Evolutionary conservation across 2,113 vertebrate genomes (phyloP).

Genomic region (Myrmecobius fasciatus): DNA sequence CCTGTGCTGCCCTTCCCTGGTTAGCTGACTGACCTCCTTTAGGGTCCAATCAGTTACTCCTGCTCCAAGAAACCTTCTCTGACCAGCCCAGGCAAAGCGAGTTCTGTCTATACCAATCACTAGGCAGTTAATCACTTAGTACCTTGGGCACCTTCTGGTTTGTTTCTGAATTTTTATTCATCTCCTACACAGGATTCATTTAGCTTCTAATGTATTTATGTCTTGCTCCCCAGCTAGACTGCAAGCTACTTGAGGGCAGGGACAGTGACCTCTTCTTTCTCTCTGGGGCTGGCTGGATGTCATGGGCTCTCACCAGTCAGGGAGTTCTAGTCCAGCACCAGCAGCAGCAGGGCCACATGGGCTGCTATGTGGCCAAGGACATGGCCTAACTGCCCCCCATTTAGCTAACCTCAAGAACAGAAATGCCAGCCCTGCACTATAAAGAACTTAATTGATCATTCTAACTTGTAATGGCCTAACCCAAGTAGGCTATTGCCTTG

Average conservation of each 20-base stretch:
- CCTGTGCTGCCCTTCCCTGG: neutral
- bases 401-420: neutral
- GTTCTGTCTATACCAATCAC: neutral
- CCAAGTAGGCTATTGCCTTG: neutral
- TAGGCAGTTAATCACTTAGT: neutral
- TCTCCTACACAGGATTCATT: neutral
- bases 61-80: neutral
- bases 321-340: neutral
- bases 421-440: neutral
- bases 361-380: neutral
- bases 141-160: neutral
- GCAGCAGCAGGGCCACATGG: neutral
- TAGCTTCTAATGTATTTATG: neutral
- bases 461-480: neutral
- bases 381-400: neutral
- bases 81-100: neutral
- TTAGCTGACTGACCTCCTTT: neutral
- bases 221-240: neutral
- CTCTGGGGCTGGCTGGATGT: neutral
- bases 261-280: neutral
- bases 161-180: neutral
- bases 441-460: neutral
- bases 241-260: neutral
- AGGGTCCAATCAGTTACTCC: neutral
- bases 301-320: neutral